phyloP scores from a whole-genome alignment of 2,888 invertebrate species.

The Sthenelais limicola region DNA sequence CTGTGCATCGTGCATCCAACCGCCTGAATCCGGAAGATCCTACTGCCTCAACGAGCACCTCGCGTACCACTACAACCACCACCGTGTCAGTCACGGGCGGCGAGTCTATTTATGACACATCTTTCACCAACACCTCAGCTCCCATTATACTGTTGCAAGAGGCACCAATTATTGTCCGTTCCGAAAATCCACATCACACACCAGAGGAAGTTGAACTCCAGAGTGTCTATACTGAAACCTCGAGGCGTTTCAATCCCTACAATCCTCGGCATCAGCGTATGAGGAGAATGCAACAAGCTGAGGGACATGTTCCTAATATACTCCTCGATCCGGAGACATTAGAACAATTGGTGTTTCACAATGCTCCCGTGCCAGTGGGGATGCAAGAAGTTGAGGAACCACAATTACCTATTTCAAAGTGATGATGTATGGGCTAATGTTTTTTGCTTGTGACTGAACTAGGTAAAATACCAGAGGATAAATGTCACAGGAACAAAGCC shows the following conservation, averaged over 20 bases:
- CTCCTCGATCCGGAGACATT: slow-evolving; percentile 21
- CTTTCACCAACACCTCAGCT: not conserved
- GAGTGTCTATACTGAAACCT: too few species aligned
- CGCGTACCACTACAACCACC: slow-evolving; percentile 42
- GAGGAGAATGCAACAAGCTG: slow-evolving; percentile 31
- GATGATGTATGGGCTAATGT: too few species aligned
- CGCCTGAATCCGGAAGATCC: not conserved
- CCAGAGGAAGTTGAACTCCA: too few species aligned
- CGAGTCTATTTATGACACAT: not conserved
- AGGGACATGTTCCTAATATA: slow-evolving; percentile 13
- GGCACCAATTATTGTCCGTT: slow-evolving; percentile 59
- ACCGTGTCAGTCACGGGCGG: slow-evolving; percentile 10
- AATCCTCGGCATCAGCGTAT: slow-evolving; percentile 46
- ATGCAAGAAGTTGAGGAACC: too few species aligned
- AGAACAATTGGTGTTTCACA: slow-evolving; percentile 33
- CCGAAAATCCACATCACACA: slow-evolving; percentile 55
- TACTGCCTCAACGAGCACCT: not conserved
- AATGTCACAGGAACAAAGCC: too few species aligned
- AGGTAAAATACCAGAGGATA: too few species aligned
- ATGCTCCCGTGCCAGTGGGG: slow-evolving; percentile 19
- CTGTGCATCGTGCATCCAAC: not conserved
- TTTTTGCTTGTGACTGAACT: too few species aligned
- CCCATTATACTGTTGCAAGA: slow-evolving; percentile 47
- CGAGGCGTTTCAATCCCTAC: slow-evolving; percentile 39
- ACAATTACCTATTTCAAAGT: too few species aligned